Evolutionary conservation across 2,888 invertebrate species (phyloP).

Genomic region (Luperina testacea): DNA sequence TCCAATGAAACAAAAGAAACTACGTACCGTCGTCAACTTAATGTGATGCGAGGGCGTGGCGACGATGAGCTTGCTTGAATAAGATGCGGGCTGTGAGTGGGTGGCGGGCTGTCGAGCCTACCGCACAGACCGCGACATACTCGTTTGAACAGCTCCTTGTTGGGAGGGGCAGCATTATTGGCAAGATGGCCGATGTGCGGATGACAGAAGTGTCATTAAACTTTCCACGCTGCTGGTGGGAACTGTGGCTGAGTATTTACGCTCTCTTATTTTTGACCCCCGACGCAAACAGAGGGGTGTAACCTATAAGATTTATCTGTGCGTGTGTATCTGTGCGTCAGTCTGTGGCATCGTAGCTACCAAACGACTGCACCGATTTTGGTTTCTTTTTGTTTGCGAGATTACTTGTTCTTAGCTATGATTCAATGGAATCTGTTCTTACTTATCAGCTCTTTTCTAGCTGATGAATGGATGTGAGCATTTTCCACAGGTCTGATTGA

Average conservation of each 20-base stretch:
- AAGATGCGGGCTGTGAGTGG: slow-evolving; percentile 22
- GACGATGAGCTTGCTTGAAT: slow-evolving; percentile 5
- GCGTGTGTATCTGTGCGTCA: background rate
- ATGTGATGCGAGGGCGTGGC: slow-evolving; percentile 39
- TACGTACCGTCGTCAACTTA: background rate
- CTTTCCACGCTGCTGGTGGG: background rate
- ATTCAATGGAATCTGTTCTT: background rate
- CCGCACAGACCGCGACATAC: background rate
- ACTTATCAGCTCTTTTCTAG: background rate
- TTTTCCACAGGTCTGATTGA: background rate
- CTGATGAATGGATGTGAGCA: background rate
- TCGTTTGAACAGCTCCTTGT: slow-evolving; percentile 3
- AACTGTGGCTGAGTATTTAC: background rate
- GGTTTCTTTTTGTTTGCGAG: background rate
- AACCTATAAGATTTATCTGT: background rate
- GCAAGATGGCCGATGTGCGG: slow-evolving; percentile 35
- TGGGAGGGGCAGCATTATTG: slow-evolving; percentile 26
- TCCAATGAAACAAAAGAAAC: slow-evolving; percentile 31
- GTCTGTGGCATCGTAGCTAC: background rate
- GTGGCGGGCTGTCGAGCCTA: slow-evolving; percentile 15
- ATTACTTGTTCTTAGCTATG: background rate
- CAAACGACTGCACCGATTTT: background rate
- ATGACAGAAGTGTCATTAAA: background rate
- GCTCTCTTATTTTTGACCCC: no score
- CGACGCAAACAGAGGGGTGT: background rate